These are phyloP conservation scores for Chrysolina oricalcia DNA, from an alignment of 2,888 invertebrate species.

Conservation along the genomic window DNA sequence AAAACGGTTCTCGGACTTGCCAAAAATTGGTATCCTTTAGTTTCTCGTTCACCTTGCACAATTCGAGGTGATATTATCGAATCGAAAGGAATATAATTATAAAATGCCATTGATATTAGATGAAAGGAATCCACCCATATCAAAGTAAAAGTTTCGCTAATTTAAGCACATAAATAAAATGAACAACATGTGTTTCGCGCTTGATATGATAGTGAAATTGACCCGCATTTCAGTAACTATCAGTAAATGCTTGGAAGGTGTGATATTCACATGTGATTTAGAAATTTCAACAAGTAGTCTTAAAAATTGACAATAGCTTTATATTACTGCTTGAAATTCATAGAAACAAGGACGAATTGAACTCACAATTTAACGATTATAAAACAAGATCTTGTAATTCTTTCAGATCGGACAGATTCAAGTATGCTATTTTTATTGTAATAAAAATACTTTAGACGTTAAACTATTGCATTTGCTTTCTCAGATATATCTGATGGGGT, in stretches of 20 bases:
- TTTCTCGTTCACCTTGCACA: not conserved
- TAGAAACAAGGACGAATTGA: no score
- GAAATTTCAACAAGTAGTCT: not conserved
- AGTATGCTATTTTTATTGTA: no score
- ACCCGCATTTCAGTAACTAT: not conserved
- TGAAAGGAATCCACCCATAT: not conserved
- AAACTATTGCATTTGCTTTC: no score
- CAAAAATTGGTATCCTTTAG: not conserved
- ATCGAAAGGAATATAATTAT: not conserved
- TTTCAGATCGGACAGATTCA: no score
- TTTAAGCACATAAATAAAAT: not conserved
- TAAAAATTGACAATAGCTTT: no score
- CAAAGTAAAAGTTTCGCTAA: slow-evolving; percentile 1
- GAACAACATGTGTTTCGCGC: not conserved
- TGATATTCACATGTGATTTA: not conserved
- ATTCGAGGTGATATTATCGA: not conserved
- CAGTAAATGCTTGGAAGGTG: not conserved
- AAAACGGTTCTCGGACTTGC: no score
- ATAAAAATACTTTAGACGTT: no score
- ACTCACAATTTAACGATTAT: no score
- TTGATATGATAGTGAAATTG: not conserved
- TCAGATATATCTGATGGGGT: no score
- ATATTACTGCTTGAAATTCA: no score
- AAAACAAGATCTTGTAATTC: no score
- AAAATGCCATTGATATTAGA: not conserved